phyloP scores from a whole-genome alignment of 2,888 invertebrate genomes.

The Smittia aterrima region DNA sequence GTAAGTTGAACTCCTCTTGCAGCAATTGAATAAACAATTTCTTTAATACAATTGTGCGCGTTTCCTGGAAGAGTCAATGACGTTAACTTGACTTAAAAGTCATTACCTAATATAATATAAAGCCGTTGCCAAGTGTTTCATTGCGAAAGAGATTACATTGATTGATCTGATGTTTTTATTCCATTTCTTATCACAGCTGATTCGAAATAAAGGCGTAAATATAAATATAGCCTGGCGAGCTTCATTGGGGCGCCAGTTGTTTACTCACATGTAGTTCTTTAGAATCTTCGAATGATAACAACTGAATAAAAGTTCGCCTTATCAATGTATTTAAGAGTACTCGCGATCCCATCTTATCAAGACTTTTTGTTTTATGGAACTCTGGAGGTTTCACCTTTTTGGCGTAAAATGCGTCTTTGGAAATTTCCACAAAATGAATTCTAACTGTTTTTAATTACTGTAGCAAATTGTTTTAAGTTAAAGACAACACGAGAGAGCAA shows the following conservation, averaged over 20 bases:
- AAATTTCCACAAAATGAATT: background rate
- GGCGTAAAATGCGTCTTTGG: too few relatives aligned
- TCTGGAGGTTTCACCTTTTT: background rate
- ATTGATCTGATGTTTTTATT: background rate
- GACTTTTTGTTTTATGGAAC: background rate
- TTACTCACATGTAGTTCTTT: slow-evolving; percentile 9
- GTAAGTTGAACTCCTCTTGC: too few relatives aligned
- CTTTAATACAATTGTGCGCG: background rate
- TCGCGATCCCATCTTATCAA: background rate
- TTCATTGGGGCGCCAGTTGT: background rate
- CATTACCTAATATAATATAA: background rate
- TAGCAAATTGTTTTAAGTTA: too few relatives aligned
- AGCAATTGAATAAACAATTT: background rate
- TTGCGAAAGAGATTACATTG: background rate
- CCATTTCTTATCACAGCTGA: too few relatives aligned
- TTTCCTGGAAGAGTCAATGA: background rate
- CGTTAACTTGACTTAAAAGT: too few relatives aligned
- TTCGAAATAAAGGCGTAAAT: too few relatives aligned
- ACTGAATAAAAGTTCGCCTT: background rate
- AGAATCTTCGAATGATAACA: background rate
- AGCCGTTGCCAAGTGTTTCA: background rate
- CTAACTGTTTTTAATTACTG: too few relatives aligned
- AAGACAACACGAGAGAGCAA: too few relatives aligned
- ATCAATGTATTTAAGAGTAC: background rate
- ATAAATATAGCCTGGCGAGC: background rate